Conservation (phyloP, 2,888 invertebrate species). For the Azorinus chamasolen region DNA sequence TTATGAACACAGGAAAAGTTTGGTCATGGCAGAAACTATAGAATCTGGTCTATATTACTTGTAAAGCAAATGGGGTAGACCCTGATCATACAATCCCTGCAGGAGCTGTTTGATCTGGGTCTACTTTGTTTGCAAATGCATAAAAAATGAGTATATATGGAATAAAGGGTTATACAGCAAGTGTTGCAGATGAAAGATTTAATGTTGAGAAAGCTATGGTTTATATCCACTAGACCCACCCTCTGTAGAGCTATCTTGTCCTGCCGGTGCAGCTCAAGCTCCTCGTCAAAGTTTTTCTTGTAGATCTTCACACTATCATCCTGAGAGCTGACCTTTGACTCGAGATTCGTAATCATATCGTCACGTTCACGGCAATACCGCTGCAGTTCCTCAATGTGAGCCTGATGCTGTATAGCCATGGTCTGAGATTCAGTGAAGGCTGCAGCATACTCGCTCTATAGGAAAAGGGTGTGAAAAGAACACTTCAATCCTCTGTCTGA, state of each 20-base stretch:
- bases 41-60: too few species aligned
- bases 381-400: conserved; percentile 77
- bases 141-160: too few species aligned
- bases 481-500: too few species aligned
- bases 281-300: conserved; percentile 74
- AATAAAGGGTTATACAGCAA: too few species aligned
- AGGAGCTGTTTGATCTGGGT: too few species aligned
- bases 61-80: too few species aligned
- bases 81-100: too few species aligned
- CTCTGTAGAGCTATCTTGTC: conserved; percentile 71
- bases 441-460: conserved; percentile 76
- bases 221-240: conserved; percentile 59
- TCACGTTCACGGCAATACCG: conserved; percentile 71
- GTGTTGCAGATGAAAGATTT: too few species aligned
- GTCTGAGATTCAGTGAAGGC: conserved; percentile 75
- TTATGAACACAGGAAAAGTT: too few species aligned
- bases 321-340: conserved; percentile 69
- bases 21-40: too few species aligned
- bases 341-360: conserved; percentile 67
- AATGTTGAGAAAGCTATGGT: too few species aligned
- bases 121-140: too few species aligned
- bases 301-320: conserved; percentile 70
- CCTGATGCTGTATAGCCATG: conserved; percentile 70
- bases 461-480: background rate
- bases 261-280: conserved; percentile 67